Conservation (phyloP, 2,113 vertebrate genomes). For the Archocentrus centrarchus region DNA sequence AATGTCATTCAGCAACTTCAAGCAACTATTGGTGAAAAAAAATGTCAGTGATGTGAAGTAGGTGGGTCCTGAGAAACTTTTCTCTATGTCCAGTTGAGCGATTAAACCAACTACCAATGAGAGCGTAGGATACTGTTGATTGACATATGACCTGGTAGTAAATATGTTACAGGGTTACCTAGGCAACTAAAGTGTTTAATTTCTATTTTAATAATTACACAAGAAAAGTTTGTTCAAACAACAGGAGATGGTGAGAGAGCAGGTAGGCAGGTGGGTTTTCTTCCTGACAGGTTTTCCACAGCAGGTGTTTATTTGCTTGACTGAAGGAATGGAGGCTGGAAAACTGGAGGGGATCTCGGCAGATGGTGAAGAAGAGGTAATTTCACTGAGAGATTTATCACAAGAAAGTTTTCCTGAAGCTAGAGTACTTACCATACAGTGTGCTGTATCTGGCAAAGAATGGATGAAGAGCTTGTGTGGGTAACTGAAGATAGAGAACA, state of each 20-base stretch:
- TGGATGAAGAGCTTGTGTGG: not conserved
- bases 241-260: not conserved
- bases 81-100: not conserved
- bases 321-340: not conserved
- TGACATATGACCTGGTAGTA: not conserved
- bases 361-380: not conserved
- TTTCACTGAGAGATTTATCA: not conserved
- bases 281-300: not conserved
- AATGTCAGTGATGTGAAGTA: not conserved
- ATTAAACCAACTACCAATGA: not conserved
- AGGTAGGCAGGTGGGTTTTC: not conserved
- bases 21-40: not conserved
- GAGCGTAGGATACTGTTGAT: not conserved
- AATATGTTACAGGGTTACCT: not conserved
- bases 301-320: constrained; percentile 1
- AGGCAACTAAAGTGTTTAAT: not conserved
- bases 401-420: constrained; percentile 1
- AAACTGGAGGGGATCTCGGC: not conserved
- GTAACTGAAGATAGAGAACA: constrained; percentile 6
- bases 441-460: not conserved
- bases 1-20: not conserved
- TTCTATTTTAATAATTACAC: not conserved
- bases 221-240: not conserved
- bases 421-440: not conserved
- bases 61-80: not conserved